Conservation (phyloP, 37 sponge, comb jelly and placozoan genomes). For the Crambe crambe region DNA sequence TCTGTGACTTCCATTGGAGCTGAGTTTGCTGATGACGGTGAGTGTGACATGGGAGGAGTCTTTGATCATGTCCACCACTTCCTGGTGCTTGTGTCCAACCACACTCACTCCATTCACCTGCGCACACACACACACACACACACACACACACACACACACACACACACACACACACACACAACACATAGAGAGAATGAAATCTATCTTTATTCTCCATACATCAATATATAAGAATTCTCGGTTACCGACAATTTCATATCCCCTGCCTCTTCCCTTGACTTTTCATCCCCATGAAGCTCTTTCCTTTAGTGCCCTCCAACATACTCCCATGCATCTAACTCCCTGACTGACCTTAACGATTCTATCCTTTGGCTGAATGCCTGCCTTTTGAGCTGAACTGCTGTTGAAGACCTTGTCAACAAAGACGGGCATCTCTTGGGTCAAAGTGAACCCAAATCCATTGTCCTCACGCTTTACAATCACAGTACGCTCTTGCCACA, state of each 20-base stretch:
- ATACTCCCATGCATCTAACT: too few species aligned
- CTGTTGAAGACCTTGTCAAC: slow-evolving; percentile 30
- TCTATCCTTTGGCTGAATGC: slow-evolving; percentile 56
- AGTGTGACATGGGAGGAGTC: slow-evolving; percentile 44
- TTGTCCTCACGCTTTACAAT: slow-evolving; percentile 45
- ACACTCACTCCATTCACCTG: slow-evolving; percentile 68
- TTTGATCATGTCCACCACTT: slow-evolving; percentile 72
- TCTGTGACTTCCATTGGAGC: neutral
- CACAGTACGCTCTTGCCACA: slow-evolving; percentile 65
- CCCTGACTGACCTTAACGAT: slow-evolving; percentile 64
- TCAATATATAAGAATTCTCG: too few species aligned
- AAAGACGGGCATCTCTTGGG: slow-evolving; percentile 57
- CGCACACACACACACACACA: slow-evolving; percentile 6
- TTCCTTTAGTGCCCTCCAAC: neutral
- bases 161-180: neutral
- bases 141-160: neutral
- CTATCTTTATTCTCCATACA: too few species aligned
- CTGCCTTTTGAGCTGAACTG: slow-evolving; percentile 66
- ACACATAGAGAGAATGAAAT: too few species aligned
- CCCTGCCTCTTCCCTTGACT: too few species aligned
- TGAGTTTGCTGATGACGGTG: slow-evolving; percentile 30
- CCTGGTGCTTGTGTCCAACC: slow-evolving; percentile 42
- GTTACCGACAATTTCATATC: too few species aligned
- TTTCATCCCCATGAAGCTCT: neutral
- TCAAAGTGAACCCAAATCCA: slow-evolving; percentile 70